Evolutionary conservation across 2,888 invertebrate genomes (phyloP), one percentile per base, ranked within the genome.

Genomic region (Erebia ligea): DNA sequence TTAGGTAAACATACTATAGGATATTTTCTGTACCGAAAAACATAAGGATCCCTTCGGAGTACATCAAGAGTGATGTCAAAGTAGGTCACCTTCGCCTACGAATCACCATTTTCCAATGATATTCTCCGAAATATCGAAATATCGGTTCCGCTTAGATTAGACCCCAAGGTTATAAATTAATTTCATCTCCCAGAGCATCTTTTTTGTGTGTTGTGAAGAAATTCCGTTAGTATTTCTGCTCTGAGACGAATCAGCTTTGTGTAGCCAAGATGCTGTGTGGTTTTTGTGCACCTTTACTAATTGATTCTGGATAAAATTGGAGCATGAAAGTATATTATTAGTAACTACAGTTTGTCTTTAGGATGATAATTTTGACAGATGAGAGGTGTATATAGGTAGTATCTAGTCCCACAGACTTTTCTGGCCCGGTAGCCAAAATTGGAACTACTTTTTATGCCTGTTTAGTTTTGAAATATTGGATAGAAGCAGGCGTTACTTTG

Each of bases 91-190:
- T 42, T 10, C 34, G 40, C 1, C 25, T 57, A 5, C 5, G 9
- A 15, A 45, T 25, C 48, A 2, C 15, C 9, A 21, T 17, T 17
- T 42, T 59, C 40, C 40, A 40, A 9, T 4, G 9, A 40, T 17
- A 40, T 42, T 1, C 15, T 17, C 42, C 11, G 9, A 19, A 19
- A 63, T 57, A 52, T 34, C 15, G 66, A 70, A 64, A 54, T 19
- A n/a, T 50, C 50, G 48, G 48, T 48, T 48, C 21, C 62, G n/a
- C 21, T 40, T 21, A 62, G 48, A 21, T 40, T 21, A 62, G 48
- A 21, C n/a, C 45, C 45, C 50, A 63, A 73, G 70, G 73, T 66
- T 45, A 52, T 62, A 34, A 42, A 66, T 61, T 73, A 71, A 73
- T 70, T 71, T 68, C 67, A 17, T 13, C 10, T 54, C 17, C 48